Conservation (phyloP, 2,113 vertebrate species). For the Cricetomys ansorgei region DNA sequence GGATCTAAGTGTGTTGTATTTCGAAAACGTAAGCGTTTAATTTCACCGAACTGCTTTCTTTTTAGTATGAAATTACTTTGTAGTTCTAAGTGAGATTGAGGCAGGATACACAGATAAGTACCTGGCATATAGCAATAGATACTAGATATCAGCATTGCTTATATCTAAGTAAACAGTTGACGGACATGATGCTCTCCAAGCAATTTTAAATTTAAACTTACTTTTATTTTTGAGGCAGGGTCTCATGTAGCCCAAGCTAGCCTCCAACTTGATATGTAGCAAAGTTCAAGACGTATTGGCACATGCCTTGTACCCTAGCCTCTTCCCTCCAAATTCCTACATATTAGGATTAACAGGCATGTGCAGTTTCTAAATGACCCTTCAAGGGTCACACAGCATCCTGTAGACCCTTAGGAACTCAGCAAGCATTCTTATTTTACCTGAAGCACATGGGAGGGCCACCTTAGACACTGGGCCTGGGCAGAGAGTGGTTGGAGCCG, state of each 20-base stretch:
- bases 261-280: background rate
- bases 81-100: background rate
- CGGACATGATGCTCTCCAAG: background rate
- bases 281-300: no score
- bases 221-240: background rate
- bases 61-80: background rate
- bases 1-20: slow-evolving; percentile 4
- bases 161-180: background rate
- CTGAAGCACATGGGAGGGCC: background rate
- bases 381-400: background rate
- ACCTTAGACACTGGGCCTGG: background rate
- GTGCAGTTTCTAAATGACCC: background rate
- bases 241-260: background rate
- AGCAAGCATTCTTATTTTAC: background rate
- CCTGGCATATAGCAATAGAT: background rate
- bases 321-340: no score
- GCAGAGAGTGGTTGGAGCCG: background rate
- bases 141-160: background rate
- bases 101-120: background rate
- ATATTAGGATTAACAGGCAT: background rate
- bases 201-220: background rate
- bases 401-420: background rate
- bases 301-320: no score
- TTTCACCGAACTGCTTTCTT: slow-evolving; percentile 29
- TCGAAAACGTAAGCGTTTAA: slow-evolving; percentile 37